Base-by-base conservation (phyloP, 2,888 invertebrate genomes). In the Dolichomitus sp. region DNA sequence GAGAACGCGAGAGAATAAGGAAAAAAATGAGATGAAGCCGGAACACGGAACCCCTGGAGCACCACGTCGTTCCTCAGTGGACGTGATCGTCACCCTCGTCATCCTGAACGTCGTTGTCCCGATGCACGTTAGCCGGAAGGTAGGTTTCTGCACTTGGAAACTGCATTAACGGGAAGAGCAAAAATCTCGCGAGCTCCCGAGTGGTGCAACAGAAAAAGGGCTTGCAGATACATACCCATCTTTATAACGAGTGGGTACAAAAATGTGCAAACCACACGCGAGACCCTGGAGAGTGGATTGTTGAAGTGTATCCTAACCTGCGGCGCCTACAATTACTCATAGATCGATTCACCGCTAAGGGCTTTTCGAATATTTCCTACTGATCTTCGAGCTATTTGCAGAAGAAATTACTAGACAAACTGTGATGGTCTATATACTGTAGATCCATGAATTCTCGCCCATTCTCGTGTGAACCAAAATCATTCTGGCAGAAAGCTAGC, bases 91-190 rank as follows among this genome's bases (percentile, higher is more conserved):
- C 70, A 78, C 81, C 68, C 68, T 63, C n/a, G 19, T 73, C 72
- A 45, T 70, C 72, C 54, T 68, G 76, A 68, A 73, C 83, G 73
- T 77, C 83, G 76, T 76, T 79, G 52, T 74, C 65, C 54, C 23
- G 59, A 48, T 48, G 69, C 63, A 72, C 33, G 72, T 45, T 59
- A 59, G 27, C 59, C 72, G 45, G 42, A 33, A 42, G 72, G 59
- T 19, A 33, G 42, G 45, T 30, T 33, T 27, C 33, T 33, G 59
- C 59, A 42, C 59, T 72, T 19, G 45, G 72, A 59, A 59, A 70
- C 37, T 57, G 57, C 30, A 19, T 59, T 45, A 72, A 72, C 72
- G 72, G 59, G 45, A 72, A 72, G 54, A 57, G 57, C 45, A 59
- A n/a, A 48, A 45, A 48, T 72, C 57, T 57, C 42, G 27, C 42